Percentiles rank a stretch among this genome's conserved stretches.
These are phyloP conservation scores for Pyrgilauda ruficollis DNA, from an alignment of 2,113 vertebrate species.

Conservation along the genomic window DNA sequence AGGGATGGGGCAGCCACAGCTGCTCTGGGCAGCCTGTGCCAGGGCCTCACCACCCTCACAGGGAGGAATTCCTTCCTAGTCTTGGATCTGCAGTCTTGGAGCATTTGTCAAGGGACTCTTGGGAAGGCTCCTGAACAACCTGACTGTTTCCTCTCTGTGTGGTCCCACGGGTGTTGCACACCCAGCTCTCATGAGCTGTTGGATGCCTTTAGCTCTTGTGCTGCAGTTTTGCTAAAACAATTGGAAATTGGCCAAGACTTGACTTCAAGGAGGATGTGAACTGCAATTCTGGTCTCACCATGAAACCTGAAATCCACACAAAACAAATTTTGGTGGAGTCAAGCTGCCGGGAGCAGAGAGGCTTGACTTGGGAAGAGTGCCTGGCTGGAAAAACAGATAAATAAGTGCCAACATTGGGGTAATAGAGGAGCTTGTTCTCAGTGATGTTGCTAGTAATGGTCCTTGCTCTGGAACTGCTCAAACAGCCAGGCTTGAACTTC, in stretches of 20 bases:
- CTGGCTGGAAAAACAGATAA: neutral
- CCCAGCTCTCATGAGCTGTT: neutral
- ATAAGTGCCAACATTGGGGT: accelerated
- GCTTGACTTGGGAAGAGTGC: neutral
- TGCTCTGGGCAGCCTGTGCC: neutral
- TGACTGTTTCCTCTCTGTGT: neutral
- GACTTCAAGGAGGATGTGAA: neutral
- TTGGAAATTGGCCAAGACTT: neutral
- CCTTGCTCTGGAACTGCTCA: neutral
- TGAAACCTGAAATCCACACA: neutral
- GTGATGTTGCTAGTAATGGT: neutral
- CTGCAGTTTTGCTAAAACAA: neutral
- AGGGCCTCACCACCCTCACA: neutral
- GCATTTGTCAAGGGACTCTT: neutral
- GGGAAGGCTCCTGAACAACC: neutral
- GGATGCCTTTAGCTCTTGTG: neutral
- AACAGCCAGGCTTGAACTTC: neutral
- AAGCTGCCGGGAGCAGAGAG: neutral
- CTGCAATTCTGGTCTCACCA: neutral
- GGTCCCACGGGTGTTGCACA: accelerated
- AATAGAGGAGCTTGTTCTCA: neutral
- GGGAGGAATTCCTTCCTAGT: neutral
- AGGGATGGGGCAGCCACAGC: neutral
- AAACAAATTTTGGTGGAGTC: neutral
- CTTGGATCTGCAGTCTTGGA: neutral